These are phyloP conservation scores for Dryomyza anilis DNA, from an alignment of 2,888 invertebrate species.

Conservation along the genomic window DNA sequence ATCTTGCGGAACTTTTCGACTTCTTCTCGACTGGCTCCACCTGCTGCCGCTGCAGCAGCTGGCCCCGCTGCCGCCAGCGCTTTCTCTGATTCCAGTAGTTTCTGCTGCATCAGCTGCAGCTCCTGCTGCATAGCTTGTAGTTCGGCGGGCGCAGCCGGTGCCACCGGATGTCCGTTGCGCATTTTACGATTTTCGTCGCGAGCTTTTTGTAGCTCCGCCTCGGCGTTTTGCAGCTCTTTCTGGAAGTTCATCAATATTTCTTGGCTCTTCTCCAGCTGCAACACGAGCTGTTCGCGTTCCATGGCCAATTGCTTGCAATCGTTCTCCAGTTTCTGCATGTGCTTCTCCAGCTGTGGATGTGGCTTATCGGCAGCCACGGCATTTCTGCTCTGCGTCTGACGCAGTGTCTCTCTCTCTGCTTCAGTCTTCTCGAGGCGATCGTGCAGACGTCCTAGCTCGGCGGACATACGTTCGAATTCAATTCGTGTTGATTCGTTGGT, in stretches of 20 bases:
- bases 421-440: conserved; percentile 80
- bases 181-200: conserved; percentile 69
- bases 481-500: conserved; percentile 81
- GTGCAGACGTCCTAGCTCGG: conserved; percentile 79
- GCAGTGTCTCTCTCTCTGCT: conserved; percentile 74
- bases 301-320: conserved; percentile 85
- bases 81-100: conserved; percentile 70
- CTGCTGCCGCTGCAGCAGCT: conserved; percentile 56
- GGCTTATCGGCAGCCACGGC: conserved; percentile 78
- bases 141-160: conserved; percentile 70
- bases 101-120: conserved; percentile 67
- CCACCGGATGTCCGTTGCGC: conserved; percentile 56
- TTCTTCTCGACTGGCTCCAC: conserved; percentile 69
- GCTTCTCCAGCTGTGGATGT: conserved; percentile 82
- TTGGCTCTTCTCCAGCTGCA: conserved; percentile 89
- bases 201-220: conserved; percentile 80
- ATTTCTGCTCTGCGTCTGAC: conserved; percentile 72
- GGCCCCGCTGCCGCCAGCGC: conserved; percentile 62
- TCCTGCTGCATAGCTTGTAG: conserved; percentile 75
- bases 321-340: conserved; percentile 81
- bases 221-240: conserved; percentile 83
- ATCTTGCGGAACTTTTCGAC: conserved; percentile 82
- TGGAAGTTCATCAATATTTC: conserved; percentile 94
- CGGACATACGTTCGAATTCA: conserved; percentile 83
- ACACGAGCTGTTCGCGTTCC: conserved; percentile 82